These are phyloP conservation scores for Eristalis intricaria DNA, from an alignment of 2,888 invertebrate species.

Conservation along the genomic window DNA sequence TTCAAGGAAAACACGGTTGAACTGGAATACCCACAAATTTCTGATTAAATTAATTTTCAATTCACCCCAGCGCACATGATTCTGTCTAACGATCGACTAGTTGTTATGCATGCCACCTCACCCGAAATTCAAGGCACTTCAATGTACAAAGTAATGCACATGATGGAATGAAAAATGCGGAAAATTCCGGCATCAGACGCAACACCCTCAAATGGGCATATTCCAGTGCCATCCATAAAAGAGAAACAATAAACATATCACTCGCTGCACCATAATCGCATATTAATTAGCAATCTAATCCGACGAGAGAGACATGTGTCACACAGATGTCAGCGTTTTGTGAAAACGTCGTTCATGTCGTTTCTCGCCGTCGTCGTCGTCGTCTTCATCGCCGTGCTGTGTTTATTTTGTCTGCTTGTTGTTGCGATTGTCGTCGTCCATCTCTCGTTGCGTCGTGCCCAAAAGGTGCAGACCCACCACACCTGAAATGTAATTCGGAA, in stretches of 20 bases:
- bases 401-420: neutral
- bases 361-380: neutral
- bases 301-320: constrained; percentile 45
- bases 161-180: constrained; percentile 18
- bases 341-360: constrained; percentile 33
- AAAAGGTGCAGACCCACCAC: constrained; percentile 61
- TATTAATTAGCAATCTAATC: constrained; percentile 57
- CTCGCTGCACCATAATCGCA: constrained; percentile 52
- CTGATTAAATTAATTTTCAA: neutral
- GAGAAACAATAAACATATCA: constrained; percentile 57
- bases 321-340: constrained; percentile 55
- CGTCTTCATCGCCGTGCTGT: neutral
- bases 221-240: constrained; percentile 29
- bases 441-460: constrained; percentile 34
- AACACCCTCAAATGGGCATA: constrained; percentile 12
- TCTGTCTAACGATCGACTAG: neutral
- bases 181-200: constrained; percentile 40
- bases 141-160: neutral
- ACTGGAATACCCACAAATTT: neutral
- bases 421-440: constrained; percentile 5
- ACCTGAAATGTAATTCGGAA: constrained; percentile 62
- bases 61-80: neutral
- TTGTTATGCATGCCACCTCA: neutral
- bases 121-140: neutral
- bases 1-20: too few relatives aligned